Conservation (phyloP, 2,113 vertebrate species). For the Pangasianodon gigas region DNA sequence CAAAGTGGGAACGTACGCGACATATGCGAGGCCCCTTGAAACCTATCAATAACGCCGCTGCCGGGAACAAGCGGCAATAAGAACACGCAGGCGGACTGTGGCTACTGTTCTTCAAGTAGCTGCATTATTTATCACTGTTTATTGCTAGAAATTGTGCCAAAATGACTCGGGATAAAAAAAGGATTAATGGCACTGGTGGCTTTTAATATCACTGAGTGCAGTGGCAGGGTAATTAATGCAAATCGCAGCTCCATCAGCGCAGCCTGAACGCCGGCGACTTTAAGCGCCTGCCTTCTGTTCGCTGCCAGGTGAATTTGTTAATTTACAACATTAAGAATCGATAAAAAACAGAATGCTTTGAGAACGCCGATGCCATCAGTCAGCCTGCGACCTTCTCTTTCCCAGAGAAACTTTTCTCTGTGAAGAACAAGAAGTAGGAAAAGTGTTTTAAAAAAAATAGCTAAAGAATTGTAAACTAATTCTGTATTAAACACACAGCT, state of each 20-base stretch:
- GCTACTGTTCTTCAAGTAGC: constrained; percentile 84
- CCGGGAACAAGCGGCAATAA: constrained; percentile 80
- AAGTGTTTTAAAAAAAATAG: too few relatives aligned
- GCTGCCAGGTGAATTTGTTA: constrained; percentile 95
- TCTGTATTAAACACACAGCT: too few relatives aligned
- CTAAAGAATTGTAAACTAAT: background rate
- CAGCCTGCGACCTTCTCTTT: constrained; percentile 66
- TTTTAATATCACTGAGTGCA: constrained; percentile 99
- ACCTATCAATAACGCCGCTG: constrained; percentile 88
- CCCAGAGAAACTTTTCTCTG: constrained; percentile 49
- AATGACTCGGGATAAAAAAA: constrained; percentile 89
- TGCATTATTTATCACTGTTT: constrained; percentile 92
- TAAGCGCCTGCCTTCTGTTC: constrained; percentile 84
- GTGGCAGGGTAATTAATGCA: constrained; percentile 94
- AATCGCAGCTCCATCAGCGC: constrained; percentile 86
- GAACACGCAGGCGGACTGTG: constrained; percentile 76
- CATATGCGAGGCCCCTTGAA: constrained; percentile 75
- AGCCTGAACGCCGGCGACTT: constrained; percentile 82
- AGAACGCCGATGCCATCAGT: constrained; percentile 88
- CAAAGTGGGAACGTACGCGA: constrained; percentile 75
- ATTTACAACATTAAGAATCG: constrained; percentile 99
- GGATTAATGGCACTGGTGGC: constrained; percentile 93
- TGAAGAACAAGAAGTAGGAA: background rate
- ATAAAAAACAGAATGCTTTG: constrained; percentile 92
- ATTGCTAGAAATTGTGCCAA: constrained; percentile 99